Conservation (phyloP, 1,140 invertebrate species). For the Drosophila carrolli region DNA sequence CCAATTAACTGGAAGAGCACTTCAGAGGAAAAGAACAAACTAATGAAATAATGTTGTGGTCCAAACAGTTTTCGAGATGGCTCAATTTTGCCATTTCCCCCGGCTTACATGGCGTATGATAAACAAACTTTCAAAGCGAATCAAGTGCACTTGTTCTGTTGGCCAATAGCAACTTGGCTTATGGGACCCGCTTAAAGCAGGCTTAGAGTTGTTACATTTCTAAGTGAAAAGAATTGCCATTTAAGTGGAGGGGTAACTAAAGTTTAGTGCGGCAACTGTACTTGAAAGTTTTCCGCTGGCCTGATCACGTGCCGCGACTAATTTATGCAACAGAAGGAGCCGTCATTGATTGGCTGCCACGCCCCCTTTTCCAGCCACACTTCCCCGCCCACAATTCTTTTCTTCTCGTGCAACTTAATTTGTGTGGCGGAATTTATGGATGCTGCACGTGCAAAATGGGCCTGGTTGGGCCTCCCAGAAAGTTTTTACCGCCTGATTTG, state of each 20-base stretch:
- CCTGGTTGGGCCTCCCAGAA: slow-evolving; percentile 27
- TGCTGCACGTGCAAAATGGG: slow-evolving; percentile 71
- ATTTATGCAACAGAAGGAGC: slow-evolving; percentile 79
- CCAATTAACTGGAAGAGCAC: slow-evolving; percentile 1
- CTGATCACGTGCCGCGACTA: slow-evolving; percentile 72
- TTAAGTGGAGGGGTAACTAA: slow-evolving; percentile 21
- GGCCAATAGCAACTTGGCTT: slow-evolving; percentile 36
- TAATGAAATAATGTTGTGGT: slow-evolving; percentile 18
- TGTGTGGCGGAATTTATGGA: slow-evolving; percentile 71
- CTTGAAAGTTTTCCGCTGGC: slow-evolving; percentile 58
- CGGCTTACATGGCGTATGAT: slow-evolving; percentile 56
- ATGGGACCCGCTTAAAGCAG: slow-evolving; percentile 12
- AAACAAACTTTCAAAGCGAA: slow-evolving; percentile 50
- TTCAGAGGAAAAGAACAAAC: slow-evolving; percentile 1
- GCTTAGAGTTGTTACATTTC: slow-evolving; percentile 36
- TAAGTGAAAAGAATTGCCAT: slow-evolving; percentile 62
- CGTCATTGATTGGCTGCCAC: slow-evolving; percentile 68
- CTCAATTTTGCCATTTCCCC: background rate
- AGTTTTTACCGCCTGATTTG: slow-evolving; percentile 79
- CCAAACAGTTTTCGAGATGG: slow-evolving; percentile 8
- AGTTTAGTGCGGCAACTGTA: slow-evolving; percentile 64
- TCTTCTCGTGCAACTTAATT: slow-evolving; percentile 58
- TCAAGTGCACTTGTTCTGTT: slow-evolving; percentile 15
- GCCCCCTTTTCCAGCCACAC: background rate
- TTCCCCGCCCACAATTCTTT: slow-evolving; percentile 8